These are phyloP conservation scores for Diploscapter pachys DNA, from an alignment of 1,140 invertebrate genomes.

Conservation along the genomic window DNA sequence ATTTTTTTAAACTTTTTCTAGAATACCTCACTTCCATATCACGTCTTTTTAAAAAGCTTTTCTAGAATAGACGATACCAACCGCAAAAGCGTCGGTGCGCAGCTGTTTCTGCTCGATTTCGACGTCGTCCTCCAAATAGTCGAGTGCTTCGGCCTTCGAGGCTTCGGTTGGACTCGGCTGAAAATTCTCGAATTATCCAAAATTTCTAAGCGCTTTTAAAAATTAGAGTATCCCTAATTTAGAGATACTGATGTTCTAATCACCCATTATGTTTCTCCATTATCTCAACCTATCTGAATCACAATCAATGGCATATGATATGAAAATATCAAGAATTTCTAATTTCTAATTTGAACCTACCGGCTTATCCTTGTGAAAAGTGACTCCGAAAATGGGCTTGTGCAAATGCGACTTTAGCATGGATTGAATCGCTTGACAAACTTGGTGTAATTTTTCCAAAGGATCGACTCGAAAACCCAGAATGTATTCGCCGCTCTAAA, in stretches of 20 bases:
- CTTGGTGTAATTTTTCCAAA: constrained; percentile 71
- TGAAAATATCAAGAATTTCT: background rate
- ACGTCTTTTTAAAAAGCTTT: background rate
- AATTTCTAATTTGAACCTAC: background rate
- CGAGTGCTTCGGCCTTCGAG: constrained; percentile 7
- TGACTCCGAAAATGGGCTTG: constrained; percentile 84
- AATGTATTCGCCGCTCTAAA: constrained; percentile 77
- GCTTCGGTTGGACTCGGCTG: background rate
- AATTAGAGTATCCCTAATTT: too few relatives aligned
- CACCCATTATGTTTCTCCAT: background rate
- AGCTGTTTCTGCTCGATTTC: constrained; percentile 8
- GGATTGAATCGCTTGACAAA: constrained; percentile 78
- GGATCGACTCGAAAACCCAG: constrained; percentile 91
- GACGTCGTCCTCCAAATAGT: constrained; percentile 8
- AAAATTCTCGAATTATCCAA: constrained; percentile 4
- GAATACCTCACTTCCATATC: background rate
- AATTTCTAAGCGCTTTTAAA: too few relatives aligned
- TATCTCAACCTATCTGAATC: background rate
- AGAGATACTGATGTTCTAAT: background rate
- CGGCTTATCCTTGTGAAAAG: constrained; percentile 63
- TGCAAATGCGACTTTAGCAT: constrained; percentile 76
- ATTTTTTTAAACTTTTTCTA: background rate
- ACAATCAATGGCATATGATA: background rate
- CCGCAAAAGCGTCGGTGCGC: background rate
- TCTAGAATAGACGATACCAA: background rate